Evolutionary conservation across 2,797 vertebrate species (phyloP).

Genomic region (Ispidina picta): DNA sequence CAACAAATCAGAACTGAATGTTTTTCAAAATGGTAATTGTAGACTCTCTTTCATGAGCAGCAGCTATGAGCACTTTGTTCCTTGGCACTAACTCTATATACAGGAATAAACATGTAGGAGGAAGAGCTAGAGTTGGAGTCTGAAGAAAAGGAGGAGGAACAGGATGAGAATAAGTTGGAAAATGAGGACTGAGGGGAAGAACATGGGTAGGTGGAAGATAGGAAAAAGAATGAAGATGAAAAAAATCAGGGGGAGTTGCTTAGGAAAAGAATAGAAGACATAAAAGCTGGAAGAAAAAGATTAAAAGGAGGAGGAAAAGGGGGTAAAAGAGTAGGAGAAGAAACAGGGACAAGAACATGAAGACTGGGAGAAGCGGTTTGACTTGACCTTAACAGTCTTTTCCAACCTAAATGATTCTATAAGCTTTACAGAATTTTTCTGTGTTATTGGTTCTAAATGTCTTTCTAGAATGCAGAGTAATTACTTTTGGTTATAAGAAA

Average conservation of each 20-base stretch:
- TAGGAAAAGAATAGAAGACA: neutral
- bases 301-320: neutral
- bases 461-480: neutral
- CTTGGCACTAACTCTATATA: neutral
- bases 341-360: neutral
- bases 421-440: neutral
- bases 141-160: neutral
- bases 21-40: neutral
- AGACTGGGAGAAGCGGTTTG: neutral
- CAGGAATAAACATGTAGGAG: neutral
- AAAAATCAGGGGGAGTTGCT: neutral
- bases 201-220: neutral
- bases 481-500: slow-evolving; percentile 8
- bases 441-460: neutral
- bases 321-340: neutral
- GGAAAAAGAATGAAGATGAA: neutral
- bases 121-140: neutral
- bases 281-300: neutral
- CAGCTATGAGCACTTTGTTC: neutral
- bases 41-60: neutral
- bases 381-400: neutral
- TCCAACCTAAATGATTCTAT: neutral
- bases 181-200: neutral
- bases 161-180: neutral
- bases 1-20: neutral